A percentile compares a stretch with the other conserved stretches of the same genome.
phyloP scores from a whole-genome alignment of 2,113 vertebrate genomes.

The Urocolius indicus region DNA sequence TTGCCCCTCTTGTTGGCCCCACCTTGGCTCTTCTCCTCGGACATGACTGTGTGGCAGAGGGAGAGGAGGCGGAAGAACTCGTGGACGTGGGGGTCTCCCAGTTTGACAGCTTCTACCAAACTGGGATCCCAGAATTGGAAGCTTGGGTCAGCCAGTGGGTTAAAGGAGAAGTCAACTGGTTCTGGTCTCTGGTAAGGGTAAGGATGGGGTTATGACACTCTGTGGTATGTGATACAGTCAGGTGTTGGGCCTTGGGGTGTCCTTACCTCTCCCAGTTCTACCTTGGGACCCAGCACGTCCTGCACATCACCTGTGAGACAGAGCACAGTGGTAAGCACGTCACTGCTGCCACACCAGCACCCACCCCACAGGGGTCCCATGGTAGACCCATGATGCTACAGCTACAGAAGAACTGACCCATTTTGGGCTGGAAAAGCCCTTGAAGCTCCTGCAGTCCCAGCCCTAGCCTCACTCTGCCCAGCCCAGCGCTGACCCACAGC shows the following conservation, averaged over 20 bases:
- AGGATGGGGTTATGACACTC: not conserved
- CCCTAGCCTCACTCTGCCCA: too few species aligned
- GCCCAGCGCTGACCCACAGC: too few species aligned
- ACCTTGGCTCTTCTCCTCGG: conserved; percentile 90
- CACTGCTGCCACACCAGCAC: not conserved
- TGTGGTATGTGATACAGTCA: accelerated
- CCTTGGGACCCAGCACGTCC: conserved; percentile 79
- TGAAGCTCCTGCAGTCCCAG: too few species aligned
- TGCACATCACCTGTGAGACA: conserved; percentile 81
- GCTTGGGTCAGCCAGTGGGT: conserved; percentile 84
- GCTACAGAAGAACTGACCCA: too few species aligned
- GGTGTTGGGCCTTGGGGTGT: accelerated
- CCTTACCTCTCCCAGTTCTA: conserved; percentile 81
- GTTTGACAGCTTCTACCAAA: conserved; percentile 87
- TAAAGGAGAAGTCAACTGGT: conserved; percentile 90
- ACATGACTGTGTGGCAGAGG: conserved; percentile 94
- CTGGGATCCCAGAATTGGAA: conserved; percentile 90
- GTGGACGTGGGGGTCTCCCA: conserved; percentile 82
- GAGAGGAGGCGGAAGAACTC: conserved; percentile 94
- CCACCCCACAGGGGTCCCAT: accelerated
- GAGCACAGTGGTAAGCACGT: not conserved
- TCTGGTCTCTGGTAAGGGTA: conserved; percentile 66
- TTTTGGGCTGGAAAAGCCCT: too few species aligned
- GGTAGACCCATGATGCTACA: accelerated
- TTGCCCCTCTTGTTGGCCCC: not conserved